Percentiles rank a stretch among this genome's conserved stretches.
These are phyloP conservation scores for Atopsyche davidsoni DNA, from an alignment of 1,140 invertebrate species.

Conservation along the genomic window DNA sequence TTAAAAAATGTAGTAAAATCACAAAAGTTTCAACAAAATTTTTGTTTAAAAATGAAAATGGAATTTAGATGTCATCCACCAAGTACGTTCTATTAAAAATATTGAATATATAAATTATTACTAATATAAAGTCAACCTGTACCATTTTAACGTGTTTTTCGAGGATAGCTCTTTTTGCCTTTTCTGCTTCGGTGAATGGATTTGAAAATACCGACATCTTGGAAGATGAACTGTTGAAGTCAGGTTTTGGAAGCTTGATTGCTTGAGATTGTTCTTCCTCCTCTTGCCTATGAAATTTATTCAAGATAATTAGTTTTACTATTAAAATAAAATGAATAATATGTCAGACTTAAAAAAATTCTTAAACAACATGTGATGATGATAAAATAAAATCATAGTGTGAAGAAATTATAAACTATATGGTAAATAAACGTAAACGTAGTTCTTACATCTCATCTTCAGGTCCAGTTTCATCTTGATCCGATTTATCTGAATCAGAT, in stretches of 20 bases:
- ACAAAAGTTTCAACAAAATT: too few species aligned
- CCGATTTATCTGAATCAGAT: slow-evolving; percentile 21
- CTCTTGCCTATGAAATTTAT: too few species aligned
- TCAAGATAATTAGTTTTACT: too few species aligned
- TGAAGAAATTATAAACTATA: neutral
- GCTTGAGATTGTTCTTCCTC: slow-evolving; percentile 5
- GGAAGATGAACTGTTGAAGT: slow-evolving; percentile 37
- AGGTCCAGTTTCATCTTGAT: slow-evolving; percentile 5
- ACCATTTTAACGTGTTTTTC: slow-evolving; percentile 95
- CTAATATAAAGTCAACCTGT: slow-evolving; percentile 33
- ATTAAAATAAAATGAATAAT: too few species aligned
- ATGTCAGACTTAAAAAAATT: neutral
- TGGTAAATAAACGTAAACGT: too few species aligned
- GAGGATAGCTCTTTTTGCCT: slow-evolving; percentile 76
- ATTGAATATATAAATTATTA: too few species aligned
- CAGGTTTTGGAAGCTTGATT: slow-evolving; percentile 43
- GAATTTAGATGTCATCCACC: too few species aligned
- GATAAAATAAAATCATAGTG: neutral
- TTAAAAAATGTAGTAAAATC: neutral
- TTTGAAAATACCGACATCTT: slow-evolving; percentile 71
- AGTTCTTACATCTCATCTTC: neutral
- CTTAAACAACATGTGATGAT: neutral
- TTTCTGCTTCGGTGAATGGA: slow-evolving; percentile 84
- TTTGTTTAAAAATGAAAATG: too few species aligned
- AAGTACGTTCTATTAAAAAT: too few species aligned